phyloP scores from a whole-genome alignment of 2,888 invertebrate genomes.

The Stenichneumon culpator region DNA sequence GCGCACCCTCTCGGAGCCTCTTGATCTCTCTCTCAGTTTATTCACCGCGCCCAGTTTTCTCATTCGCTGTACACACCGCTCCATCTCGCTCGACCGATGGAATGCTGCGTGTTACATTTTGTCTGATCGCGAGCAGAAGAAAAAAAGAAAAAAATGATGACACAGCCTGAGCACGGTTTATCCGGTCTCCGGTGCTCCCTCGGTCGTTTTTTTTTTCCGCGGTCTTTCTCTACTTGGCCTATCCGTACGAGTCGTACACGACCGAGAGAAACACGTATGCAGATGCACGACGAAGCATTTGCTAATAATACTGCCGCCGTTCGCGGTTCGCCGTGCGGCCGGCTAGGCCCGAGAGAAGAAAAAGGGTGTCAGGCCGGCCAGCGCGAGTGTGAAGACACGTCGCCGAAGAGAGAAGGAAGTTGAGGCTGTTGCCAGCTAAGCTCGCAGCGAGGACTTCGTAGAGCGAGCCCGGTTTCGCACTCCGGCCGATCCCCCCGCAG shows the following conservation, averaged over 20 bases:
- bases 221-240: slow-evolving; percentile 66
- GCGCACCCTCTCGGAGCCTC: slow-evolving; percentile 4
- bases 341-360: slow-evolving; percentile 75
- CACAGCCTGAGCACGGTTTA: slow-evolving; percentile 40
- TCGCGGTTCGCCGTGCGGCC: slow-evolving; percentile 41
- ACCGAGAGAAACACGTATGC: slow-evolving; percentile 25
- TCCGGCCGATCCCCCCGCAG: not conserved
- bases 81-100: not conserved
- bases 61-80: not conserved
- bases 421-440: slow-evolving; percentile 14
- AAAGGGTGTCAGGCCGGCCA: slow-evolving; percentile 75
- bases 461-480: not conserved
- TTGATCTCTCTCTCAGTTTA: slow-evolving; percentile 9
- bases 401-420: not conserved
- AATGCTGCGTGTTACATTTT: slow-evolving; percentile 24
- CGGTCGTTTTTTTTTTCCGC: slow-evolving; percentile 22
- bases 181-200: slow-evolving; percentile 51
- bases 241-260: slow-evolving; percentile 71
- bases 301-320: slow-evolving; percentile 78
- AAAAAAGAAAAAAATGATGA: not conserved
- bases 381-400: slow-evolving; percentile 16
- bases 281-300: slow-evolving; percentile 65
- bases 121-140: not conserved
- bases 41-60: slow-evolving; percentile 38
- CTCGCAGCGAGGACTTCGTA: not conserved